Evolutionary conservation across 2,797 vertebrate genomes (phyloP).

Genomic region (Xiphorhynchus erythropygius): DNA sequence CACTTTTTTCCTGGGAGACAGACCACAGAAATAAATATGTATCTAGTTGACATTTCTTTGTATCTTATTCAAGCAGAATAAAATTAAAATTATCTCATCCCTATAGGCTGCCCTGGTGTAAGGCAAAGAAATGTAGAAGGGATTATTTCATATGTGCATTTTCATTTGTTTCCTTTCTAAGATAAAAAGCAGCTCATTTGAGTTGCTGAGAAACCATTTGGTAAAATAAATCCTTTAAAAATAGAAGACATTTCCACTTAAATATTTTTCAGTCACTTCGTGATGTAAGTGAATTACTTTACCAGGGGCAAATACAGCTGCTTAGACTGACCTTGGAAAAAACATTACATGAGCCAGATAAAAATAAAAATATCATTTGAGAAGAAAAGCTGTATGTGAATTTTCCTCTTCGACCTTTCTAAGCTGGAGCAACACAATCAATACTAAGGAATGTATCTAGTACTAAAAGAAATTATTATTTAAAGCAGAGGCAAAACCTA

Average conservation of each 20-base stretch:
- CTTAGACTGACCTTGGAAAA: not conserved
- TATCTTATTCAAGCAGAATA: conserved; percentile 27
- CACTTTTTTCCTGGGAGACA: not conserved
- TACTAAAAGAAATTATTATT: not conserved
- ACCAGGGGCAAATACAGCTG: not conserved
- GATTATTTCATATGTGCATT: conserved; percentile 8
- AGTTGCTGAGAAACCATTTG: not conserved
- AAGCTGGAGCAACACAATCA: not conserved
- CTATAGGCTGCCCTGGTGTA: not conserved
- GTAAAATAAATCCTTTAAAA: conserved; percentile 31
- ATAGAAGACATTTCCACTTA: not conserved
- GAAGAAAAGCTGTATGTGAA: not conserved
- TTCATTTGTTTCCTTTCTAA: conserved; percentile 12
- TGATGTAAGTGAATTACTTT: not conserved
- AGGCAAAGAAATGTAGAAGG: not conserved
- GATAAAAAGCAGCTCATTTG: not conserved
- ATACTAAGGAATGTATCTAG: not conserved
- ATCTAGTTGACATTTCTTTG: conserved; percentile 32
- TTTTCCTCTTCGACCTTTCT: not conserved
- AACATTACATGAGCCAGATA: not conserved
- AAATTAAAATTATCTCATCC: conserved; percentile 32
- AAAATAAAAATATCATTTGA: not conserved
- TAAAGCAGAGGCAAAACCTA: not conserved
- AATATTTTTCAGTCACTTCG: not conserved
- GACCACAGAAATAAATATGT: not conserved